These are phyloP conservation scores for Nansenia antarctica DNA, from an alignment of 2,113 vertebrate species.

Conservation along the genomic window DNA sequence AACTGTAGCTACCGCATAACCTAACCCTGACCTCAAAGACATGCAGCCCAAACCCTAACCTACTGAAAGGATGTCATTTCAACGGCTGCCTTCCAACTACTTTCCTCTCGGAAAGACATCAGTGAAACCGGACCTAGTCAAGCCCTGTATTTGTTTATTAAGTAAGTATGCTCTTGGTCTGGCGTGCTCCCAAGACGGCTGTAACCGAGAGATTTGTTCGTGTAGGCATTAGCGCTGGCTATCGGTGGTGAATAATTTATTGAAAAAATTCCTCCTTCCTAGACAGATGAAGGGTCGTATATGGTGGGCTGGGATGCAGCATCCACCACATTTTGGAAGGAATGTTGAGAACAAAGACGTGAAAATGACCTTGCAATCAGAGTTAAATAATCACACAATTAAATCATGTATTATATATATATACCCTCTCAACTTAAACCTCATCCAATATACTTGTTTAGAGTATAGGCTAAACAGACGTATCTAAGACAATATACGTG, in stretches of 20 bases:
- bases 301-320: slow-evolving; percentile 51
- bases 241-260: slow-evolving; percentile 76
- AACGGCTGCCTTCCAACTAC: slow-evolving; percentile 56
- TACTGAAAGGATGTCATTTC: slow-evolving; percentile 65
- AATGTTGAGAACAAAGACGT: neutral
- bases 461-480: neutral
- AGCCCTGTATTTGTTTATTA: slow-evolving; percentile 73
- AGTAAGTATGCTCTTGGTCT: slow-evolving; percentile 71
- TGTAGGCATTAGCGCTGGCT: slow-evolving; percentile 73
- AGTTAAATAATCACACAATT: too few relatives aligned
- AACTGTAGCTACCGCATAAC: slow-evolving; percentile 37
- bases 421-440: neutral
- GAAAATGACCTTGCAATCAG: neutral
- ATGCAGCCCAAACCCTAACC: slow-evolving; percentile 40
- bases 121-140: slow-evolving; percentile 69
- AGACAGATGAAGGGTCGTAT: slow-evolving; percentile 53
- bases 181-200: slow-evolving; percentile 71
- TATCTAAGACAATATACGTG: too few relatives aligned
- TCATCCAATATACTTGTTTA: neutral
- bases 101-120: slow-evolving; percentile 58
- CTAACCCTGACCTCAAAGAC: slow-evolving; percentile 54
- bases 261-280: slow-evolving; percentile 58
- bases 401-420: too few relatives aligned
- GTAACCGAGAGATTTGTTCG: slow-evolving; percentile 75
- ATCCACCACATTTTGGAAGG: neutral